Evolutionary conservation across 2,113 vertebrate genomes (phyloP), one percentile per base, ranked within the genome.

Genomic region (Osmerus mordax): DNA sequence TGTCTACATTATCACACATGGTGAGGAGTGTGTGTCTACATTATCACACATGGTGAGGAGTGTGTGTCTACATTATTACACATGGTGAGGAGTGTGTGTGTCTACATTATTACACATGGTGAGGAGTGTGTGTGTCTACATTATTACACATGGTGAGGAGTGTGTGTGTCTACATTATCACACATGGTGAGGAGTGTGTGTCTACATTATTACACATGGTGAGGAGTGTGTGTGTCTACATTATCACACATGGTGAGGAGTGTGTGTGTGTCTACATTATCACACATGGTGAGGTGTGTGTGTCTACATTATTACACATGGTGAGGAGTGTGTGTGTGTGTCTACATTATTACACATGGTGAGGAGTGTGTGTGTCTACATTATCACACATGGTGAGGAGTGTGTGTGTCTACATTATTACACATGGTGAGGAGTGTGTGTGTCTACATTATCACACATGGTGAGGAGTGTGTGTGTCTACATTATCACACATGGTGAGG

Each of bases 391-490:
- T 19, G 12, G n/a, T 25, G 29, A 54, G 56, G 67, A 19, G 51
- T 18, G 21, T 32, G 23, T 32, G 12, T 32, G 23, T 23, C 21
- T 21, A 25, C 53, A 29, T 56, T 23, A 21, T 41, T 4, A 2
- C 96, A 99, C 82, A 93, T 96, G 95, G 97, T 99, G 91, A 93
- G 94, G 84, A 7, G 32, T 28, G 6, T 72, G 6, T 72, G 12
- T 61, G 51, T 36, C 21, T 21, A n/a, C 54, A 15, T 64, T 18
- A 36, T 3, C 19, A 2, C 13, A 9, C 14, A 3, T 19, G 12
- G n/a, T 25, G 29, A 54, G 56, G 67, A 19, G 51, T 21, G 21
- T 32, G 51, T 21, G 21, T 32, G 23, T 21, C 15, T 32, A 25
- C 53, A 29, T 56, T 23, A 21, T 41, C 2, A 2, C 96, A 99